Base-by-base conservation (phyloP, 1,140 invertebrate species). In the Macrobrachium rosenbergii region DNA sequence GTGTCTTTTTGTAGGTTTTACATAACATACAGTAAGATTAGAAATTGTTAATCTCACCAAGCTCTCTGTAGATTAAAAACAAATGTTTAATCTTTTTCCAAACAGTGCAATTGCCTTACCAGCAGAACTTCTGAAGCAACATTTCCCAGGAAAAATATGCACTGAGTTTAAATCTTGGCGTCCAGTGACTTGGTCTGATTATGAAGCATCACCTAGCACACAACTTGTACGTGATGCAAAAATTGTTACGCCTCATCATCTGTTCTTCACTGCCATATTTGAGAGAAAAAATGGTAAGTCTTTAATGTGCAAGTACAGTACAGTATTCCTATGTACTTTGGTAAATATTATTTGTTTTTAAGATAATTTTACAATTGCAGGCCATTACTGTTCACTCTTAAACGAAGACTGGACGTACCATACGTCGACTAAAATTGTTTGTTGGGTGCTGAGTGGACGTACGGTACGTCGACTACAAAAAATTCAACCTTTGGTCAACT, bases 91-190 rank as follows among this genome's bases (percentile, higher is more conserved):
- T 90, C 80, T 75, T 21, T 59, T 83, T 89, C 82, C 67, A 69
- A 77, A 76, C 86, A 90, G 89, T 63, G 67, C 78, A 28, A 90
- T 90, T 78, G 83, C 79, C 21, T 19, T 90, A 12, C 86, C 89
- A 43, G 81, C 78, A 45, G 89, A 83, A 23, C 72, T 85, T 43
- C 60, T 90, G 60, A 87, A 91, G 19, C 89, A 91, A 19, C 78
- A 92, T 63, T 93, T 93, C 90, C 94, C 94, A 7, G 90, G 91
- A 12, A 94, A 93, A 87, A 91, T 93, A 45, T 90, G 94, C 6
- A 93, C 94, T 12, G 93, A 93, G 37, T 91, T 96, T 43, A 93
- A 93, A 16, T 94, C 95, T 78, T 96, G 95, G 95, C 93, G 94
- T 62, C 92, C 94, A 19, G 93, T 95, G 5, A 93, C 93, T 23